A percentile compares a stretch with the other conserved stretches of the same genome.
phyloP scores from a whole-genome alignment of 2,113 vertebrate genomes.

The Mormoops blainvillei region DNA sequence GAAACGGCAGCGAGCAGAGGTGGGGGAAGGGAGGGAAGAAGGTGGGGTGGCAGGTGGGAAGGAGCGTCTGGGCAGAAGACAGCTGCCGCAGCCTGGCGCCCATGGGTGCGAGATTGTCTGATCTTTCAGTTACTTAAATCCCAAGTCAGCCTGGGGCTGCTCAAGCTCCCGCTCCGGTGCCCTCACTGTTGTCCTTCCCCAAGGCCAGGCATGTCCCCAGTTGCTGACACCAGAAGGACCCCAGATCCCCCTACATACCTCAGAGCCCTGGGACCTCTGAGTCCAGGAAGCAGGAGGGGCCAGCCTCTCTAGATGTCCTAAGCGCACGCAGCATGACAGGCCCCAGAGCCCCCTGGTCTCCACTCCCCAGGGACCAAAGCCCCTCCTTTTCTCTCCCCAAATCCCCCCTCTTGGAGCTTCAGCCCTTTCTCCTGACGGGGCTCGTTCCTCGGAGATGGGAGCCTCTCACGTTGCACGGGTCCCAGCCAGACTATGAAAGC shows the following conservation, averaged over 20 bases:
- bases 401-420: too few relatives aligned
- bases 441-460: not conserved
- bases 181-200: not conserved
- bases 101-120: not conserved
- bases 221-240: not conserved
- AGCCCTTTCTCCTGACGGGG: not conserved
- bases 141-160: not conserved
- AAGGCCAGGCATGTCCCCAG: not conserved
- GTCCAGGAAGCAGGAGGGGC: not conserved
- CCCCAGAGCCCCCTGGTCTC: rapidly evolving
- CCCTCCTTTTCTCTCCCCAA: not conserved
- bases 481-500: too few relatives aligned
- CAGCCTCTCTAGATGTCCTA: not conserved
- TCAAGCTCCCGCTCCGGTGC: not conserved
- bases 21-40: rapidly evolving
- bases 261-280: not conserved
- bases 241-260: not conserved
- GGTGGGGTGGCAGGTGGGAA: rapidly evolving
- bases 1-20: not conserved
- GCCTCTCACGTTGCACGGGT: rapidly evolving
- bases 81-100: not conserved
- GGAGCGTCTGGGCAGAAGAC: not conserved
- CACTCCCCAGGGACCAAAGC: not conserved
- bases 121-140: not conserved
- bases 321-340: not conserved